Base-by-base conservation (phyloP, 2,113 vertebrate species). In the Empidonax alnorum region DNA sequence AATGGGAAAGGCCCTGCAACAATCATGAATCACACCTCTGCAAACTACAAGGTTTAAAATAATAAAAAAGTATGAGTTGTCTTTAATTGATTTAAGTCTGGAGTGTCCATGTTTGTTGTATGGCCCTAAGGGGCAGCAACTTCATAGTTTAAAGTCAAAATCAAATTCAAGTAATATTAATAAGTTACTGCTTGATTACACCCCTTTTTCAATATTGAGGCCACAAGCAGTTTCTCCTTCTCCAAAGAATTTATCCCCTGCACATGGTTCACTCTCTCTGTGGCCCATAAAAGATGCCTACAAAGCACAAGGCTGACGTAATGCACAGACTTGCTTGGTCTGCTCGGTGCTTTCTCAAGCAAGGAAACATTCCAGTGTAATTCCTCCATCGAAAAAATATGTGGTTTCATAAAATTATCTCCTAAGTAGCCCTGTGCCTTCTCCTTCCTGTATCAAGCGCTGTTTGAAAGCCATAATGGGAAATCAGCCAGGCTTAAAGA, bases 401-500 rank as follows among this genome's bases (percentile, higher is more conserved):
- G 19, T 7, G 23, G 33, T 69, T 78, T 83, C 67, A 83, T 41
- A 63, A 56, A 44, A 35, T 42, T 22, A 35, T 12, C 49, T 91
- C 80, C 77, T 49, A 78, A 89, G 59, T 6, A 88, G 37, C 49
- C 52, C 87, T 25, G 87, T 84, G 74, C 84, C 79, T 65, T 67
- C 81, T 94, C 83, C 76, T 78, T 93, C 88, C 88, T 87, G 62
- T 77, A 95, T 58, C 3, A 5, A 95, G 88, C 30, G 93, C 76
- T 88, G 79, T 78, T 50, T 42, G 23, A 72, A 87, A 85, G 82
- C 84, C 20, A 6, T 67, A 92, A 91, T 28, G 75, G 92, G 96
- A 95, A 96, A 94, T 82, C 59, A 92, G 96, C 89, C 94, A 97
- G 90, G 72, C 88, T 94, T 65, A 74, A 82, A 92, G 85, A 82